Base-by-base conservation (phyloP, 2,797 vertebrate species). In the Sebastes flavidus region DNA sequence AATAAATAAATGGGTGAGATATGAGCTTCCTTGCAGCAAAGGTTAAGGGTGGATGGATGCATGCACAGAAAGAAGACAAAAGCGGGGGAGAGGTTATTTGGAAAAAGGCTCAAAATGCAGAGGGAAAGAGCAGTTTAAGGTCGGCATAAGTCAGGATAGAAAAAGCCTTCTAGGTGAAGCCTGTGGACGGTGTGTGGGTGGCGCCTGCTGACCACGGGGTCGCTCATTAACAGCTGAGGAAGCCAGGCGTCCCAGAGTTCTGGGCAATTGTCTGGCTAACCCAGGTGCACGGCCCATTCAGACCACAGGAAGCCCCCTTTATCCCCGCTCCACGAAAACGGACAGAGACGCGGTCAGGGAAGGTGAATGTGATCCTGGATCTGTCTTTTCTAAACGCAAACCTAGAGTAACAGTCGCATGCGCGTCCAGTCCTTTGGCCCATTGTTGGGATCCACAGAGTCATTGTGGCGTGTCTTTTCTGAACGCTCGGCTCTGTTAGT, bases 231-330 rank as follows among this genome's bases (percentile, higher is more conserved):
- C 90, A 89, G 89, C 75, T 32, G 75, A 24, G 90, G 87, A 86
- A 88, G 90, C 91, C 88, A 66, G 91, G 89, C 93, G 88, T 92
- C 92, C 90, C 80, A 80, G 88, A 93, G 85, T 86, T 87, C 88
- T 29, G 80, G 56, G 84, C 86, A 82, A 95, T 95, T 95, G 95
- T 95, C 87, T 87, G 87, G 78, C 83, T 71, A 62, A 88, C 85
- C 95, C 95, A 96, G 96, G 95, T 96, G 95, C 94, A 94, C 7
- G 63, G 90, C 81, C 89, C 73, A 94, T 95, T 95, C 93, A 95
- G 81, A 75, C 87, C 88, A 81, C 90, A 91, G 90, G 91, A 94
- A 94, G 88, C 66, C 76, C 80, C 85, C 79, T 91, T 93, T 91
- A 92, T 91, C 86, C 86, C 77, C 11, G 16, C 73, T 80, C 62